Evolutionary conservation across 2,797 vertebrate species (phyloP), one percentile per base, ranked within the genome.

Genomic region (Thaleichthys pacificus): DNA sequence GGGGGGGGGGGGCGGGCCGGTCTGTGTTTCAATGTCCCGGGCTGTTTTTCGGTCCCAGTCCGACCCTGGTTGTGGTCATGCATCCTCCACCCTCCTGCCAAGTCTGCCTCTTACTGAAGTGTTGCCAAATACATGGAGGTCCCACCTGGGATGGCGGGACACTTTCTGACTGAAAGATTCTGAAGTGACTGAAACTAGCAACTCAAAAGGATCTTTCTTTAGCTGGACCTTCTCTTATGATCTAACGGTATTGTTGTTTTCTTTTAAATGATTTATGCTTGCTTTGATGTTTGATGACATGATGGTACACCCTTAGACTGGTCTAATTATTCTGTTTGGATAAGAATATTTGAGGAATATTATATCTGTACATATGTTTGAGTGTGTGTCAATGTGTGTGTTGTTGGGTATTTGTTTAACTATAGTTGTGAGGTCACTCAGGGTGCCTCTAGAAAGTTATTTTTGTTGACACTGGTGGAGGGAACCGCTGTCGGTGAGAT

Each of bases 91-190:
- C 38, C 57, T 58, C 70, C 74, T 76, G 78, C 81, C 76, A 82
- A 69, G 49, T 69, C 68, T 74, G 77, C 77, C 80, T 85, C 56
- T 58, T 65, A 68, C 38, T 62, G 47, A 82, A 81, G 82, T 68
- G 57, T 89, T 86, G 88, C 88, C 90, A 91, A 91, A 89, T 80
- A 71, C 28, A 77, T 62, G 67, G 71, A 73, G 5, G 26, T 35
- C 24, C 7, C 30, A 19, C 1, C 26, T 32, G n/a, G 17, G 71
- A 56, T 63, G 66, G 26, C 63, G 69, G 77, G 66, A 82, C 35
- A 35, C 28, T 12, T 9, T 68, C 67, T 66, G 66, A 82, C 72
- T 78, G 73, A 72, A 80, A 82, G 24, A 80, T 63, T 66, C 32
- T 11, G 49, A 71, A 32, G 64, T 66, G 58, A 83, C 82, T 84